phyloP scores from a whole-genome alignment of 1,140 invertebrate species.

The Psilanteris sp. region DNA sequence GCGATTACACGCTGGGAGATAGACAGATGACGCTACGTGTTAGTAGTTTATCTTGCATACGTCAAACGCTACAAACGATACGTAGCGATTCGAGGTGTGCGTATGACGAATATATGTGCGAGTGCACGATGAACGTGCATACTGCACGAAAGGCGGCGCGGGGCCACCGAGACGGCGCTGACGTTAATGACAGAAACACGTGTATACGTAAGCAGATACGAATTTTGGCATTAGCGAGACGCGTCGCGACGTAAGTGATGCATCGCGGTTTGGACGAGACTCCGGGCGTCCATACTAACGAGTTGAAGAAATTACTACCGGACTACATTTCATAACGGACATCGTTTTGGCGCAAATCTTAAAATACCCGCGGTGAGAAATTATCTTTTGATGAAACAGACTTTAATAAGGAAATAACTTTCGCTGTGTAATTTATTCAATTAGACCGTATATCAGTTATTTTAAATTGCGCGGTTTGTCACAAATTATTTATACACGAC shows the following conservation, averaged over 20 bases:
- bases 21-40: constrained; percentile 74
- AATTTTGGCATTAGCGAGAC: constrained; percentile 49
- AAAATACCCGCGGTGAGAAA: constrained; percentile 30
- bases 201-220: constrained; percentile 31
- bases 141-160: constrained; percentile 11
- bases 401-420: constrained; percentile 8
- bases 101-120: constrained; percentile 52
- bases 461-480: too few relatives aligned
- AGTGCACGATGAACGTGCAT: constrained; percentile 29
- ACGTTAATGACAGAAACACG: constrained; percentile 49
- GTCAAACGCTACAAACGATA: constrained; percentile 74
- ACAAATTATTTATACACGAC: too few relatives aligned
- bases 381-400: constrained; percentile 40
- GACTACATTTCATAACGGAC: constrained; percentile 33
- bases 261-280: constrained; percentile 46
- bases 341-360: constrained; percentile 40
- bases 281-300: constrained; percentile 69
- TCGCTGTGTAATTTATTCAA: constrained; percentile 28
- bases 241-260: constrained; percentile 39
- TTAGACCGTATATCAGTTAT: constrained; percentile 5
- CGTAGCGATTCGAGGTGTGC: constrained; percentile 41
- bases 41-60: constrained; percentile 74
- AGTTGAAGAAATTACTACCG: constrained; percentile 57
- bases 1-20: constrained; percentile 75
- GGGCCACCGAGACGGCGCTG: constrained; percentile 15